Evolutionary conservation across 2,888 invertebrate species (phyloP).

Genomic region (Pharmacophagus antenor): DNA sequence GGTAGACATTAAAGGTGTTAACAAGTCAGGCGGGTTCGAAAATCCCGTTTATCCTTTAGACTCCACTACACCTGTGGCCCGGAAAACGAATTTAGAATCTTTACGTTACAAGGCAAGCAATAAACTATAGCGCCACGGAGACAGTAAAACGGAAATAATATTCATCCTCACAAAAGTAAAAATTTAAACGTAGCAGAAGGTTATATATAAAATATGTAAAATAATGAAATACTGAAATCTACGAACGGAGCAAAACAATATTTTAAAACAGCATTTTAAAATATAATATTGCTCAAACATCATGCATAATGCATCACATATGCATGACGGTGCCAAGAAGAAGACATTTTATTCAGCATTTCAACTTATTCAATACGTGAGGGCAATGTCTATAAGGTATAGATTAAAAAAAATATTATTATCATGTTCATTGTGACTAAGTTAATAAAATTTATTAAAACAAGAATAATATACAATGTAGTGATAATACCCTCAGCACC

Average conservation of each 20-base stretch:
- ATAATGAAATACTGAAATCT: slow-evolving; percentile 5
- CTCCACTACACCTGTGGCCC: no score
- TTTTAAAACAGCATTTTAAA: slow-evolving; percentile 5
- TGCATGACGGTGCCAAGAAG: not conserved
- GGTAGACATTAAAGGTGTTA: no score
- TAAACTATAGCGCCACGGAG: no score
- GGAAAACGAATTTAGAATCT: no score
- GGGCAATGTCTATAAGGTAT: not conserved
- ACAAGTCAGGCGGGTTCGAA: no score
- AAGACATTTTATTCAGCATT: slow-evolving; percentile 8
- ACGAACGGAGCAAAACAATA: slow-evolving; percentile 6
- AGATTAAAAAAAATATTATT: not conserved
- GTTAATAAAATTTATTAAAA: no score
- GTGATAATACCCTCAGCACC: no score
- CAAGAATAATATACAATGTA: no score
- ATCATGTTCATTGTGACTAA: no score
- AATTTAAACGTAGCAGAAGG: not conserved
- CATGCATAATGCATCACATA: slow-evolving; percentile 10
- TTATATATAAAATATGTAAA: not conserved
- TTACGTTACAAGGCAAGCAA: no score
- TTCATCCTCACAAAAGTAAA: not conserved
- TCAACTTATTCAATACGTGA: slow-evolving; percentile 10
- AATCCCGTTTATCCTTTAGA: no score
- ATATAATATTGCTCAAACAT: slow-evolving; percentile 10
- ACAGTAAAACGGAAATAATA: no score